phyloP scores from a whole-genome alignment of 2,797 vertebrate genomes.

The Dallia pectoralis region DNA sequence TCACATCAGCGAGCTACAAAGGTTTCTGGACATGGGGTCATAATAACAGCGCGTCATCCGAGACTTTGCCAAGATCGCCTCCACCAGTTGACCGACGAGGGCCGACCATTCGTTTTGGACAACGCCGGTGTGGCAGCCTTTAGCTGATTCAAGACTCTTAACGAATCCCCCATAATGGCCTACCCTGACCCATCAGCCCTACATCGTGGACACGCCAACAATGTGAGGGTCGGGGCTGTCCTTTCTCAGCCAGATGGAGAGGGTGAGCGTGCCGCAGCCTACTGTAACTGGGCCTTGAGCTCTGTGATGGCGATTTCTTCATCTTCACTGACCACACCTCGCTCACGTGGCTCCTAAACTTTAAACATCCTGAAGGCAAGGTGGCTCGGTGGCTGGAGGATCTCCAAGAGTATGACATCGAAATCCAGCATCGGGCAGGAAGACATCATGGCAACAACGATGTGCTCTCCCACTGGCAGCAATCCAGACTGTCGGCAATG shows the following conservation, averaged over 20 bases:
- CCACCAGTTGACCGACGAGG: too few relatives aligned
- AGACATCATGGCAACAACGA: conserved; percentile 7
- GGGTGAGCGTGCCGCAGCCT: neutral
- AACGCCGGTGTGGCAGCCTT: neutral
- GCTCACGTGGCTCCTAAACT: neutral
- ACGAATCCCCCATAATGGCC: neutral
- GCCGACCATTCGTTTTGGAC: conserved; percentile 4
- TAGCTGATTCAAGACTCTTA: neutral
- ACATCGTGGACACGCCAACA: conserved; percentile 7
- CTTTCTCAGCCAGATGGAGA: neutral
- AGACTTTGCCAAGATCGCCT: too few relatives aligned
- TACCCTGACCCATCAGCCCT: neutral
- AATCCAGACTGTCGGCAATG: neutral
- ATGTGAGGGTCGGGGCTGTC: neutral
- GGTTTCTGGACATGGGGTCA: too few relatives aligned
- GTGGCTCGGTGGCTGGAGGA: conserved; percentile 5
- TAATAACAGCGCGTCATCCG: too few relatives aligned
- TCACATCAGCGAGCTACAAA: too few relatives aligned
- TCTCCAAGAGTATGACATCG: conserved; percentile 1
- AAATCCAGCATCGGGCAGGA: conserved; percentile 16
- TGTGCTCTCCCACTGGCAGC: neutral
- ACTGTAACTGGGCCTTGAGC: neutral
- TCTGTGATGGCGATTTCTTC: neutral
- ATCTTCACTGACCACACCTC: neutral
- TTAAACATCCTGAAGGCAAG: too few relatives aligned